These are phyloP conservation scores for Macroteleia sp. DNA, from an alignment of 2,888 invertebrate genomes.

Conservation along the genomic window DNA sequence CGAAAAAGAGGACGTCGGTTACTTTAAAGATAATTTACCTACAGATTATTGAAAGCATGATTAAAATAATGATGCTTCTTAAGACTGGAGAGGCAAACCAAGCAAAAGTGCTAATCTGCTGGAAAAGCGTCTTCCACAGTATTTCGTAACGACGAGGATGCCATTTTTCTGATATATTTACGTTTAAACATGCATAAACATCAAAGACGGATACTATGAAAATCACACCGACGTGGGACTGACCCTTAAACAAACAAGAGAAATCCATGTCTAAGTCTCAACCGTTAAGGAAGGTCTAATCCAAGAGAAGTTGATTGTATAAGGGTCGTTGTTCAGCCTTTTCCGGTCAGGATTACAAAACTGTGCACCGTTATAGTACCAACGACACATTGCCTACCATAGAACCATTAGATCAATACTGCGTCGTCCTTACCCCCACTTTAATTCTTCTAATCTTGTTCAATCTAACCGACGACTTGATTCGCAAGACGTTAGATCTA, in stretches of 20 bases:
- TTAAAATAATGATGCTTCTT: not conserved
- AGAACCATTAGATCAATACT: slow-evolving; percentile 25
- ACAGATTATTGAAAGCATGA: not conserved
- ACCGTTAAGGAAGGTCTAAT: slow-evolving; percentile 24
- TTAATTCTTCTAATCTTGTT: slow-evolving; percentile 23
- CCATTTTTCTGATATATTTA: slow-evolving; percentile 9
- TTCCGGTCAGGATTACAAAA: slow-evolving; percentile 31
- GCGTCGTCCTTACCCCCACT: not conserved
- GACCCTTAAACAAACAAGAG: slow-evolving; percentile 43
- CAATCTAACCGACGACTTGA: not conserved
- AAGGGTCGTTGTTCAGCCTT: slow-evolving; percentile 30
- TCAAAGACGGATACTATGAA: slow-evolving; percentile 8
- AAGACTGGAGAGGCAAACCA: not conserved
- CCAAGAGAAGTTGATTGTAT: slow-evolving; percentile 48
- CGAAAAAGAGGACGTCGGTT: slow-evolving; percentile 38
- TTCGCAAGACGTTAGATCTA: not conserved
- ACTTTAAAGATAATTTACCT: slow-evolving; percentile 1
- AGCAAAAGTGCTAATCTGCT: not conserved
- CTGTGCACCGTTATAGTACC: slow-evolving; percentile 27
- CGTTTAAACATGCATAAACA: not conserved
- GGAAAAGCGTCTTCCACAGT: not conserved
- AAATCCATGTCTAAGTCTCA: slow-evolving; percentile 36
- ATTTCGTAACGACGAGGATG: not conserved
- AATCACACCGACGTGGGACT: not conserved
- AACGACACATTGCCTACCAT: slow-evolving; percentile 15